phyloP scores from a whole-genome alignment of 2,888 invertebrate species.

The Leptopilina syphax region DNA sequence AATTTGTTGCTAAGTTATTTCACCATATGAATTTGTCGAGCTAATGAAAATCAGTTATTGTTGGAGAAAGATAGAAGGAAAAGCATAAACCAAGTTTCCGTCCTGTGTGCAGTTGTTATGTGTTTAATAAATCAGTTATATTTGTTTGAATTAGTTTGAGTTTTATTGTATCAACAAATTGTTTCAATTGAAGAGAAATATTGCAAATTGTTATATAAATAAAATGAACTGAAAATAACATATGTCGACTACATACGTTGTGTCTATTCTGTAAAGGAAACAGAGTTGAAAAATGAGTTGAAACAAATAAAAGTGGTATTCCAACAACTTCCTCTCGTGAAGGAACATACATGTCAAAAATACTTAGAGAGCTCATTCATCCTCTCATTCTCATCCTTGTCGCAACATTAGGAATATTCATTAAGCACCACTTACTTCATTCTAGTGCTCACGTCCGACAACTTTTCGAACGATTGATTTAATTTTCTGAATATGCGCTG shows the following conservation, averaged over 20 bases:
- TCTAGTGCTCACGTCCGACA: slow-evolving; percentile 21
- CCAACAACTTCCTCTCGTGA: neutral
- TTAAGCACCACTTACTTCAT: slow-evolving; percentile 24
- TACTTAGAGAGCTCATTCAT: slow-evolving; percentile 8
- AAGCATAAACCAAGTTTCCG: neutral
- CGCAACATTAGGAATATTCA: slow-evolving; percentile 19
- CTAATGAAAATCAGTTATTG: neutral
- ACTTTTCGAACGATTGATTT: slow-evolving; percentile 9
- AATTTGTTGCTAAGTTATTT: neutral
- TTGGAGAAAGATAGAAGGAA: neutral
- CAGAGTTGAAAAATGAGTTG: neutral
- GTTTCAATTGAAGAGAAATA: neutral
- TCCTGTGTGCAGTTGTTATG: neutral
- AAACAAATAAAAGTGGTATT: neutral
- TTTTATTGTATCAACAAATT: neutral
- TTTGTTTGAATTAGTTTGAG: neutral
- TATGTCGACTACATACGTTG: neutral
- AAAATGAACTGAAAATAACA: neutral
- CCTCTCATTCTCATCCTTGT: neutral
- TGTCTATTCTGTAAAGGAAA: neutral
- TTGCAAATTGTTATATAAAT: neutral
- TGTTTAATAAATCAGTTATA: neutral
- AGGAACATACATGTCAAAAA: slow-evolving; percentile 6
- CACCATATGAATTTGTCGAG: neutral
- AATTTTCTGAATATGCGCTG: slow-evolving; percentile 20